These are phyloP conservation scores for Yponomeuta plumbellus DNA, from an alignment of 2,888 invertebrate species.

Conservation along the genomic window DNA sequence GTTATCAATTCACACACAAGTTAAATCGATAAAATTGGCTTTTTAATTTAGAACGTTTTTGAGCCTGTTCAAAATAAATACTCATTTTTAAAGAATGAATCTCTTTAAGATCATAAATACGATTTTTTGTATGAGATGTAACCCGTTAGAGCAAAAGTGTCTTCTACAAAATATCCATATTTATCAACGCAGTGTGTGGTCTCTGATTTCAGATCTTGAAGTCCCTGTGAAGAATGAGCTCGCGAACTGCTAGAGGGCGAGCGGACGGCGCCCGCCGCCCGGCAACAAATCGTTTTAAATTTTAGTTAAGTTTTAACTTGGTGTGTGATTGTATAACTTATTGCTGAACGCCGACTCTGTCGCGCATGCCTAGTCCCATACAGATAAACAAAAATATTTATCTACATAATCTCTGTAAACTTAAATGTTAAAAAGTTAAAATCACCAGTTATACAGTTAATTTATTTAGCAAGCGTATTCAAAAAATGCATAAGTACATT, in stretches of 20 bases:
- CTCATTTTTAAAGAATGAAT: too few species aligned
- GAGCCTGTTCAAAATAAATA: neutral
- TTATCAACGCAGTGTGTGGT: conserved; percentile 23
- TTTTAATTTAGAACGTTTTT: neutral
- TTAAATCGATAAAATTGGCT: neutral
- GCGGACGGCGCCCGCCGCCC: neutral
- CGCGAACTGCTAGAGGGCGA: conserved; percentile 2
- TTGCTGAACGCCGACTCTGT: conserved; percentile 61
- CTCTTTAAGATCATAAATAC: neutral
- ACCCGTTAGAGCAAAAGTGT: neutral
- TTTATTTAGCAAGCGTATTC: conserved; percentile 63
- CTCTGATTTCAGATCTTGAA: conserved; percentile 65
- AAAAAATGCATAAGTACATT: conserved; percentile 51
- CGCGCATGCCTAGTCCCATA: conserved; percentile 73
- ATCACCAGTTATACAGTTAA: conserved; percentile 62
- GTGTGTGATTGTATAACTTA: conserved; percentile 74
- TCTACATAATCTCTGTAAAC: conserved; percentile 66
- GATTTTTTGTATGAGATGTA: neutral
- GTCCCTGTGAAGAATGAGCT: conserved; percentile 40
- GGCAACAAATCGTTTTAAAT: neutral
- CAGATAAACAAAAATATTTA: conserved; percentile 67
- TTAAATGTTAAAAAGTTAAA: conserved; percentile 40
- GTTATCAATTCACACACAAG: neutral
- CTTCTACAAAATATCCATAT: conserved; percentile 16
- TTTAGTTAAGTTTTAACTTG: conserved; percentile 35